Evolutionary conservation across 1,140 invertebrate species (phyloP).

Genomic region (Pseudobourletiella spinata): DNA sequence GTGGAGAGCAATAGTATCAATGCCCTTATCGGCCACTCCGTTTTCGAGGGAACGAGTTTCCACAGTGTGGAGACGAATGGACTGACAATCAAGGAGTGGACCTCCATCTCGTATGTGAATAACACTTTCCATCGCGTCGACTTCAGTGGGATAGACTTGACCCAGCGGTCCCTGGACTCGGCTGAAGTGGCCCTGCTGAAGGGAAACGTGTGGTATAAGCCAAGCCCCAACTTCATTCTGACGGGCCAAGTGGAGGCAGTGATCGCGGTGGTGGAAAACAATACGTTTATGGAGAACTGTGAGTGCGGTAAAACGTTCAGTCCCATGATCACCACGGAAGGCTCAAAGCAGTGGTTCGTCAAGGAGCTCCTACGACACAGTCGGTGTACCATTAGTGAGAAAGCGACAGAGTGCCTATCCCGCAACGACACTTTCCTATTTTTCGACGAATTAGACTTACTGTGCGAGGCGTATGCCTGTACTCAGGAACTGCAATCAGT

Average conservation of each 20-base stretch:
- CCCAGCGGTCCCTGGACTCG: constrained; percentile 1
- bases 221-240: constrained; percentile 24
- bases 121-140: constrained; percentile 26
- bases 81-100: constrained; percentile 25
- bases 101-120: constrained; percentile 18
- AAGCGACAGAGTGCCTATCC: constrained; percentile 17
- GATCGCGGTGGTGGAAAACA: constrained; percentile 16
- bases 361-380: constrained; percentile 25
- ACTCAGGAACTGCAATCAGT: background rate
- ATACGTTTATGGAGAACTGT: constrained; percentile 21
- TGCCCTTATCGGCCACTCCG: constrained; percentile 7
- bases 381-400: constrained; percentile 21
- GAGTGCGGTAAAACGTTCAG: constrained; percentile 21
- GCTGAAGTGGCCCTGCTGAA: background rate
- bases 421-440: constrained; percentile 13
- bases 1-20: constrained; percentile 13
- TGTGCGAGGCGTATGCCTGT: constrained; percentile 17
- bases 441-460: constrained; percentile 2
- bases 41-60: constrained; percentile 12
- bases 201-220: constrained; percentile 27
- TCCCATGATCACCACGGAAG: constrained; percentile 7
- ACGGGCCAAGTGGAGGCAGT: constrained; percentile 8
- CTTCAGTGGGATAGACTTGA: constrained; percentile 27
- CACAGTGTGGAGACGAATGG: constrained; percentile 13
- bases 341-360: constrained; percentile 26